These are phyloP conservation scores for Phasia obesa DNA, from an alignment of 2,888 invertebrate genomes.

Conservation along the genomic window DNA sequence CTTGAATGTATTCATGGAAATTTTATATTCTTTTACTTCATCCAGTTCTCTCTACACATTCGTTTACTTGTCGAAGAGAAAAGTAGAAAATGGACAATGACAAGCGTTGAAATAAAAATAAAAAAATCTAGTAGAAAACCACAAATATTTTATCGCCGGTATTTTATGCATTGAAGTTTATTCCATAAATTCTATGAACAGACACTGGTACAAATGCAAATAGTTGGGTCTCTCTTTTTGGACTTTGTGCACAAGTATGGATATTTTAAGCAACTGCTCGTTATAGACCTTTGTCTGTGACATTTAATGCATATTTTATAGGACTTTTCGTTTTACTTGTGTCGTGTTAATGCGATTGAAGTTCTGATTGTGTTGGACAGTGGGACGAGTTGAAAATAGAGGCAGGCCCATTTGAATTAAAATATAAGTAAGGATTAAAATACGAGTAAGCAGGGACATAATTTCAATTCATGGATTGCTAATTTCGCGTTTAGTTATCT, in stretches of 20 bases:
- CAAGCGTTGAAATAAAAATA: background rate
- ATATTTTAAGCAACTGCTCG: slow-evolving; percentile 39
- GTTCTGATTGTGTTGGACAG: background rate
- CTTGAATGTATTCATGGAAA: too few species aligned
- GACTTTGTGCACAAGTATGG: too few species aligned
- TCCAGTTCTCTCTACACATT: too few species aligned
- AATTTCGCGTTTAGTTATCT: too few species aligned
- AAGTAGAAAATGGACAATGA: background rate
- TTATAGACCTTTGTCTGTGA: slow-evolving; percentile 35
- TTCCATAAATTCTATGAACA: background rate
- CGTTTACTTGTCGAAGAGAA: too few species aligned
- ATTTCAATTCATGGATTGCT: too few species aligned
- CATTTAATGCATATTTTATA: slow-evolving; percentile 56
- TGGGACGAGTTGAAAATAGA: background rate
- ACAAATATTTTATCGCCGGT: background rate
- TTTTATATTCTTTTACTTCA: background rate
- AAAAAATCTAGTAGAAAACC: too few species aligned
- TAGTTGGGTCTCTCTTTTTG: too few species aligned
- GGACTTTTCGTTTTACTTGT: background rate
- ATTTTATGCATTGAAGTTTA: background rate
- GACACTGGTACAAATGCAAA: background rate
- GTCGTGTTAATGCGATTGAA: background rate
- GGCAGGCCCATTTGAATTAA: too few species aligned
- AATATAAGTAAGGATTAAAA: too few species aligned
- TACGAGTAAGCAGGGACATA: too few species aligned